These are phyloP conservation scores for Sebastes ruberrimus DNA, from an alignment of 2,797 vertebrate genomes.

Conservation along the genomic window DNA sequence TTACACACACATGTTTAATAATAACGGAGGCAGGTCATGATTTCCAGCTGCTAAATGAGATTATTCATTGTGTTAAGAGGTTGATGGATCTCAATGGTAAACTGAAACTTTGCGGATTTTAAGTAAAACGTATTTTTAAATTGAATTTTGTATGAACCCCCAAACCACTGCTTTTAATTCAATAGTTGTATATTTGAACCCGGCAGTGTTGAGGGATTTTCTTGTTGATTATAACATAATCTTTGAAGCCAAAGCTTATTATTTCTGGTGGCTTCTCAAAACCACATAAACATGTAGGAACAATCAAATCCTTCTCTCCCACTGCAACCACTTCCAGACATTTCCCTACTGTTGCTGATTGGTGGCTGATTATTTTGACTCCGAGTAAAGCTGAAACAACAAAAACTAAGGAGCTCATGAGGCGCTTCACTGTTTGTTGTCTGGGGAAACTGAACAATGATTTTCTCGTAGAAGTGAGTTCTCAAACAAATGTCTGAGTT, in stretches of 20 bases:
- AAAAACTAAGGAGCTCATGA: neutral
- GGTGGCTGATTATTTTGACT: slow-evolving; percentile 30
- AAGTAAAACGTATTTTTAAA: neutral
- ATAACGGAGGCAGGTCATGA: neutral
- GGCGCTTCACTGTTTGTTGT: neutral
- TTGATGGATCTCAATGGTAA: neutral
- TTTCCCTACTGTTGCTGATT: neutral
- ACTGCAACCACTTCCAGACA: slow-evolving; percentile 1
- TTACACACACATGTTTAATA: neutral
- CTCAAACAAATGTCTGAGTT: neutral
- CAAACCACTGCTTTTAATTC: neutral
- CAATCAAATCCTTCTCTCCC: slow-evolving; percentile 16
- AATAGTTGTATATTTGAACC: neutral
- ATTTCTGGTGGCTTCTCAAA: neutral
- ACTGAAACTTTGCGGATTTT: neutral
- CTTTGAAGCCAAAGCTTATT: slow-evolving; percentile 16
- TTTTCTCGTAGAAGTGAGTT: neutral
- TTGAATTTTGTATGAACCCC: neutral
- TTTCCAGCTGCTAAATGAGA: neutral
- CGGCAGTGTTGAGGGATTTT: neutral
- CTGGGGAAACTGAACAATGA: neutral
- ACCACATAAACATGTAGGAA: neutral
- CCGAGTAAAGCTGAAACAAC: slow-evolving; percentile 6
- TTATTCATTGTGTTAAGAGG: neutral
- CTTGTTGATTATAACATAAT: neutral